Base-by-base conservation (phyloP, 2,888 invertebrate species). In the Scotopteryx bipunctaria region DNA sequence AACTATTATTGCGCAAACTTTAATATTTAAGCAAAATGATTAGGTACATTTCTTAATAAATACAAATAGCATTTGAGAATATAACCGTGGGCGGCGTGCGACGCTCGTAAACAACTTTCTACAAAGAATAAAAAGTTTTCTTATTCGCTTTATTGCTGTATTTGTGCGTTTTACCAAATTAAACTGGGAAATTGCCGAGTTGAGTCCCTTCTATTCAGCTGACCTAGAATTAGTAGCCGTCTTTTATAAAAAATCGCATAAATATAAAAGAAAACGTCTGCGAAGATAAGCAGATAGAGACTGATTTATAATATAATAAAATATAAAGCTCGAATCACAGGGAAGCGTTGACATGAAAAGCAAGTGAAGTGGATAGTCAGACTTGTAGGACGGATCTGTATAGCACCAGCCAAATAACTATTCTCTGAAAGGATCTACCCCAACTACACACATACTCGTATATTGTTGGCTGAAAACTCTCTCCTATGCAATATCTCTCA, bases 111-210 rank as follows among this genome's bases (percentile, higher is more conserved):
- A 59, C 32, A 56, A 59, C 32, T 51, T 52, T 44, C 46, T 53
- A 55, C 53, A 32, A 49, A 44, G 44, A 47, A 54, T 59, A 57
- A 57, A 58, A 57, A 59, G 52, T 55, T 57, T 55, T 54, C 54
- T 54, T 56, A 46, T 59, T 57, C 54, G 23, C 32, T 49, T 59
- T 57, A 59, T 48, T 42, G 51, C 35, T 59, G 43, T 55, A 57
- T 52, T 54, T 54, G 42, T 36, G 56, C 31, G 31, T 37, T 56
- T 55, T 52, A 51, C 49, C 55, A 58, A 55, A 58, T 58, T 58
- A 58, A 58, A 58, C 52, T 52, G 55, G 49, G 52, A 48, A 49
- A 55, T 55, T 47, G 55, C 55, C 42, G 27, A 33, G 46, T 47
- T 42, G 55, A 40, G 47, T 47, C 49, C 38, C 40, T 47, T 49